Evolutionary conservation across 2,888 invertebrate species (phyloP), one percentile per base, ranked within the genome.

Genomic region (Megalurothrips usitatus): DNA sequence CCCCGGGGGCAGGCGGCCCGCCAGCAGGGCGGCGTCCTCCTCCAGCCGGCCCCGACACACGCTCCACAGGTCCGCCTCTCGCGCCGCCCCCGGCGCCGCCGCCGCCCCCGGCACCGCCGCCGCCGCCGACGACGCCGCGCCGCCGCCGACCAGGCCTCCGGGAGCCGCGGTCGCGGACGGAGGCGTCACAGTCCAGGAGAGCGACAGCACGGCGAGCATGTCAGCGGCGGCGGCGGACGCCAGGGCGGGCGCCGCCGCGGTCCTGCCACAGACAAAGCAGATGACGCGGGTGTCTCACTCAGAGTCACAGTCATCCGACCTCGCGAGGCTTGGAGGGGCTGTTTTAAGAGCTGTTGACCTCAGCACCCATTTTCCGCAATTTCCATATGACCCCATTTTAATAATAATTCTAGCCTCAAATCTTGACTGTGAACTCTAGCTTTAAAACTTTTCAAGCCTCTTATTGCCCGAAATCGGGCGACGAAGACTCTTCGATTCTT

Each of bases 301-400:
- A 6, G 19, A 6, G 63, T 17, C 52, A n/a, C 6, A 6, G 6
- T 23, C 19, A 63, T 10, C 6, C 4, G 0, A 23, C 23, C 23
- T 23, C n/a, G 23, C 6, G 6, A 23, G 6, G 6, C 4, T 0
- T 11, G 0, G 0, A 0, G 6, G 23, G 8, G 11, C n/a, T 10
- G 10, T 23, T 23, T 9, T 8, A 68, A 23, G 11, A 19, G 0
- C 6, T 8, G 1, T 23, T 23, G 23, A 23, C 23, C 8, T 4
- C 2, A 3, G 11, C 63, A 12, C 63, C n/a, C 63, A 14, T 9
- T 63, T n/a, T 1, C n/a, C 14, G 63, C 9, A n/a, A 17, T 63
- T 63, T 63, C 6, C 63, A 19, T 1, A 63, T 19, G 63, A n/a
- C 9, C 19, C 9, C 17, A n/a, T n/a, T 63, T n/a, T n/a, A 49